phyloP scores from a whole-genome alignment of 2,888 invertebrate species.

The Tanypteryx hageni region DNA sequence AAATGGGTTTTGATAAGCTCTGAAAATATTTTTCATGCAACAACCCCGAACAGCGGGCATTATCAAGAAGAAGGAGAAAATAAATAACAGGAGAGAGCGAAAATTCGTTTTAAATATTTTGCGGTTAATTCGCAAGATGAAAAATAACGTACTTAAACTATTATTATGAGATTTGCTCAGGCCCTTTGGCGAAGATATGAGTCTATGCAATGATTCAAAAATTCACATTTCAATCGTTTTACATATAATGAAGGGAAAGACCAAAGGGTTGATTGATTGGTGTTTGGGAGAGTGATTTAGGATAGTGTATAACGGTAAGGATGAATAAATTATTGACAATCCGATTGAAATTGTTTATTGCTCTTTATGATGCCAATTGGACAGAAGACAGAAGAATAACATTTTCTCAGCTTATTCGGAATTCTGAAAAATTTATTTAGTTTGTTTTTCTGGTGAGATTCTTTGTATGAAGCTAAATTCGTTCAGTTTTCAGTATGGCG shows the following conservation, averaged over 20 bases:
- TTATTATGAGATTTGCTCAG: not conserved
- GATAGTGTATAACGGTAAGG: too few species aligned
- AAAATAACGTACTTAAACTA: not conserved
- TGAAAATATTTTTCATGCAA: slow-evolving; percentile 47
- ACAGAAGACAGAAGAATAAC: too few species aligned
- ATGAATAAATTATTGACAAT: too few species aligned
- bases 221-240: slow-evolving; percentile 51
- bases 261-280: slow-evolving; percentile 4
- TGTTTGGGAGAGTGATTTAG: not conserved
- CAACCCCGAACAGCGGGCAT: not conserved
- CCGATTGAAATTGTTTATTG: not conserved
- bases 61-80: not conserved
- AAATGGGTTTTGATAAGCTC: slow-evolving; percentile 43
- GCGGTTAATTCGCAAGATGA: not conserved
- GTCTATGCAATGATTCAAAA: slow-evolving; percentile 43
- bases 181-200: not conserved
- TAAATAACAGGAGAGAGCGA: slow-evolving; percentile 45
- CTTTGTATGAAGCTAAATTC: too few species aligned
- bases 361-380: too few species aligned
- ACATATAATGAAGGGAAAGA: not conserved
- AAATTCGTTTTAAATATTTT: not conserved
- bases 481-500: too few species aligned
- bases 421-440: too few species aligned
- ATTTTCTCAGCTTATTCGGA: too few species aligned
- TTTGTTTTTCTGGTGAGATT: too few species aligned